Evolutionary conservation across 1,140 invertebrate species (phyloP), one percentile per base, ranked within the genome.

Genomic region (Ephestia elutella): DNA sequence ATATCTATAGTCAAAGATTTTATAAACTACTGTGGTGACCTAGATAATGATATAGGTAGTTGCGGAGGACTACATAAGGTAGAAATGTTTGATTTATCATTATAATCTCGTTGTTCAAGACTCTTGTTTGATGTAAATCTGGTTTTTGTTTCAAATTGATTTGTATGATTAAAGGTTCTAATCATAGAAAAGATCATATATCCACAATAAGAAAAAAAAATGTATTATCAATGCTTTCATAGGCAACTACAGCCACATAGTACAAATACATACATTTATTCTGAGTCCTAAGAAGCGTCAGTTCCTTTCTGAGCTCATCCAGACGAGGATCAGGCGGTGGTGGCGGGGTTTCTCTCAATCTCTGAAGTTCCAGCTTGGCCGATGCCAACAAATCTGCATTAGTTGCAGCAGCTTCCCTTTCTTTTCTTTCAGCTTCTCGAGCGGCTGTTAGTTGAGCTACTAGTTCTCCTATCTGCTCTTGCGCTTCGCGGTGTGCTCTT

Each of bases 261-360:
- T 25, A 44, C n/a, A 44, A 44, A 17, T 15, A 83, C 90, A 83
- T 86, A 95, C 94, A 90, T 90, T 93, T 93, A 76, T 96, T 96
- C 70, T 94, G 92, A 54, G 94, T 90, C 56, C 92, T 87, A 67
- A 95, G 89, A 65, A 91, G 80, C 38, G 90, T 89, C 54, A 95
- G 86, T 73, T 95, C 93, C 70, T 92, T 87, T 58, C 92, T 90
- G 56, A 95, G 84, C 73, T 95, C 94, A 64, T 95, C 93, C 30
- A 95, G 88, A 71, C 93, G 90, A 68, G 92, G 91, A 75, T 93
- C 92, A 13, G 92, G 92, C 50, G 91, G 78, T n/a, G 91, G 91
- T 62, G 92, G 87, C n/a, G 91, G 90, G 78, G 63, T 86, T 72
- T 78, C 89, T 5, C 72, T 68, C 57, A 87, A 63, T 57, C 86